Conservation (phyloP, 2,888 invertebrate genomes). For the Hydrotaea cyrtoneurina region DNA sequence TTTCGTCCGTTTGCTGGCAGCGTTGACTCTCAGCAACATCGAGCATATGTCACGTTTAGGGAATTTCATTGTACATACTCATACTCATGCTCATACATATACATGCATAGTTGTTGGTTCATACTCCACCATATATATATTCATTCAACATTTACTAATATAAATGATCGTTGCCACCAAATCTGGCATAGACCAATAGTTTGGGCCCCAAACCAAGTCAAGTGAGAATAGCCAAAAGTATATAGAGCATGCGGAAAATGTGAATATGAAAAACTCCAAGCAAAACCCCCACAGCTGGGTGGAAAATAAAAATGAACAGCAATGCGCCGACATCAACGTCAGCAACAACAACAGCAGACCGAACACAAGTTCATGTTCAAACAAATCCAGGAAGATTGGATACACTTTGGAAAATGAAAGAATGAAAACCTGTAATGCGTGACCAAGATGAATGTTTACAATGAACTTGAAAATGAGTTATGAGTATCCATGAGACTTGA, state of each 20-base stretch:
- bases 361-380: conserved; percentile 9
- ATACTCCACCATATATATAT: conserved; percentile 3
- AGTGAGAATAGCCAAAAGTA: conserved; percentile 32
- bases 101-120: not conserved
- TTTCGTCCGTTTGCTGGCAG: conserved; percentile 37
- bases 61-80: conserved; percentile 61
- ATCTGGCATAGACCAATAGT: conserved; percentile 64
- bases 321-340: not conserved
- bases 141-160: conserved; percentile 50
- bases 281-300: not conserved
- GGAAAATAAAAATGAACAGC: not conserved
- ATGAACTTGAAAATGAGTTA: conserved; percentile 73
- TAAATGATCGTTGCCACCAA: conserved; percentile 68
- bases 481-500: conserved; percentile 61
- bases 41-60: conserved; percentile 65
- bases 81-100: not conserved
- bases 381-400: not conserved
- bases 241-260: conserved; percentile 20
- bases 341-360: no score
- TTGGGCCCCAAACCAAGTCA: conserved; percentile 23
- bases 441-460: conserved; percentile 70
- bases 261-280: conserved; percentile 22
- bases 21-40: no score
- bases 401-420: conserved; percentile 1
- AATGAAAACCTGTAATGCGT: conserved; percentile 45